These are phyloP conservation scores for Drosophila pullipes DNA, from an alignment of 2,888 invertebrate species.

Conservation along the genomic window DNA sequence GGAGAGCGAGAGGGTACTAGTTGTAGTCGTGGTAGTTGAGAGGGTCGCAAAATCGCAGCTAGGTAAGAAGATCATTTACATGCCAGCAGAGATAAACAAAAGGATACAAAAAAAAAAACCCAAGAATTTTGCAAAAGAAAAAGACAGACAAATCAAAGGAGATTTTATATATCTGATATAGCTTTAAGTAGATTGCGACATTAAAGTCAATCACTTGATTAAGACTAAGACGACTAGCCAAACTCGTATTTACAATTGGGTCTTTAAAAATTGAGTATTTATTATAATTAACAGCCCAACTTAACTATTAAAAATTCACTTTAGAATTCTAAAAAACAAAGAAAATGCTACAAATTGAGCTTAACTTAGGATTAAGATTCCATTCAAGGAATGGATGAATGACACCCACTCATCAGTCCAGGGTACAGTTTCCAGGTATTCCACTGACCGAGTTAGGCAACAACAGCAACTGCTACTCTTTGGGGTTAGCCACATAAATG, in stretches of 20 bases:
- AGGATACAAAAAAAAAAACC: background rate
- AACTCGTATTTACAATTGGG: too few species aligned
- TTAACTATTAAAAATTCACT: too few species aligned
- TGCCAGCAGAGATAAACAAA: slow-evolving; percentile 5
- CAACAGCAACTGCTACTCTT: background rate
- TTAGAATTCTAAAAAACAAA: background rate
- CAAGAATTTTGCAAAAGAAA: background rate
- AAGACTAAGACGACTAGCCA: too few species aligned
- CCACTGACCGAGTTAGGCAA: background rate
- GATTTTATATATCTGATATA: background rate
- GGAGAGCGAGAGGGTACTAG: background rate
- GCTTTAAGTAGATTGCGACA: background rate
- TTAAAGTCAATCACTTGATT: background rate
- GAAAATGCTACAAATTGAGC: background rate
- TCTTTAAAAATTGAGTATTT: background rate
- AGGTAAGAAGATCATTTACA: slow-evolving; percentile 30
- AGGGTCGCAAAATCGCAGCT: background rate
- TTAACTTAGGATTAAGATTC: background rate
- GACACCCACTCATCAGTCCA: background rate
- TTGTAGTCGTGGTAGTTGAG: background rate
- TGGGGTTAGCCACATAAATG: slow-evolving; percentile 31
- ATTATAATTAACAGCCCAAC: background rate
- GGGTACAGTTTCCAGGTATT: background rate
- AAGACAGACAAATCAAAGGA: background rate
- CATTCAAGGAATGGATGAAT: background rate